Base-by-base conservation (phyloP, 2,113 vertebrate genomes). In the Eptesicus fuscus region DNA sequence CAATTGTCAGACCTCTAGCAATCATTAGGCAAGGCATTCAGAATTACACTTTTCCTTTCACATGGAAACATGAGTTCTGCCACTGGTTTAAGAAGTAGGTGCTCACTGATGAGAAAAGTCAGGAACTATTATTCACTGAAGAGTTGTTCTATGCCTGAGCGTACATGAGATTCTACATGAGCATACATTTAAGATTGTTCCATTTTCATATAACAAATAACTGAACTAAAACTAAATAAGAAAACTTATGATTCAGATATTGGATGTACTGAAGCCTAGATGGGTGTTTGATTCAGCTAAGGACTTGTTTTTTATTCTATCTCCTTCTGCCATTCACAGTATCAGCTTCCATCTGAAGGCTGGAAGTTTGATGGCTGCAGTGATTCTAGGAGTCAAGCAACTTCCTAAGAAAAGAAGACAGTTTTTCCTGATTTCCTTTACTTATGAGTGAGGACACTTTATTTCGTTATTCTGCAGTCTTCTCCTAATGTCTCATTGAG, bases 181-280 rank as follows among this genome's bases (percentile, higher is more conserved):
- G 44, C 44, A 47, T 47, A 49, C 37, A 73, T 88, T 78, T 83
- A 91, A 28, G 30, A 71, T 70, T 53, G 7, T 88, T 94, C 25
- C 44, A 76, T 90, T 90, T 84, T 78, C 14, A 73, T 40, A 47
- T 56, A 85, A 67, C 20, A 47, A 73, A 73, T 59, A 95, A 80
- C 51, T 79, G 51, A 95, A 83, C 61, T 77, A 83, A 92, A 83
- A 83, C 53, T 61, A 73, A 79, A 70, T 83, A 83, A 70, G 17
- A 42, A 83, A 42, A 92, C 78, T 37, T 80, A 73, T 73, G 71
- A 61, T 63, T n/a, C 59, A 69, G 22, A 35, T 61, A 78, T 59
- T 59, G 11, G 69, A 95, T 92, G 49, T 88, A 49, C 47, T 83
- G 25, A 92, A 63, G 59, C 51, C 59, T 49, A 59, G n/a, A 73